These are phyloP conservation scores for Pogonus chalceus DNA, from an alignment of 1,140 invertebrate species.

Conservation along the genomic window DNA sequence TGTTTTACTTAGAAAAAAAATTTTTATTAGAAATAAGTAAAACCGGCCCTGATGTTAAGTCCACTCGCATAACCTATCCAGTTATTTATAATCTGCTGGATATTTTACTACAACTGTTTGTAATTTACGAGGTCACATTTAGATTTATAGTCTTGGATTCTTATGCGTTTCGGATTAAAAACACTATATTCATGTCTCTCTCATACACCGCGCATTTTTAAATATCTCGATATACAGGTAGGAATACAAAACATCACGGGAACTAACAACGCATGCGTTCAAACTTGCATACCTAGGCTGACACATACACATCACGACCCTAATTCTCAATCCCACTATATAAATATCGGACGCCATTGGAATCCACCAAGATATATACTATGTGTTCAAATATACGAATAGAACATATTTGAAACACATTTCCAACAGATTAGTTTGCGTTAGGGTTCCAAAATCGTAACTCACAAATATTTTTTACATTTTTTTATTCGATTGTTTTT, in stretches of 20 bases:
- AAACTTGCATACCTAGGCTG: background rate
- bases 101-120: slow-evolving; percentile 37
- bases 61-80: slow-evolving; percentile 22
- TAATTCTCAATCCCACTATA: background rate
- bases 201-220: slow-evolving; percentile 25
- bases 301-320: background rate
- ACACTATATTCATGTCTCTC: background rate
- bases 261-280: background rate
- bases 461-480: too few relatives aligned
- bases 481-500: too few relatives aligned
- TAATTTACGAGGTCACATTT: slow-evolving; percentile 37
- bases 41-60: background rate
- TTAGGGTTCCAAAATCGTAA: too few relatives aligned
- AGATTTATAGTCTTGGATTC: slow-evolving; percentile 35
- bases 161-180: slow-evolving; percentile 35
- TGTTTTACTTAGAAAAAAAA: too few relatives aligned
- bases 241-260: background rate
- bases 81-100: slow-evolving; percentile 37
- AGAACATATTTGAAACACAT: slow-evolving; percentile 5
- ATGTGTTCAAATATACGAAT: background rate
- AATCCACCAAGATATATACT: slow-evolving; percentile 1
- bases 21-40: too few relatives aligned
- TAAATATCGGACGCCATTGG: slow-evolving; percentile 3
- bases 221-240: slow-evolving; percentile 19
- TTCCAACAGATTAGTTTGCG: background rate